Evolutionary conservation across 2,797 vertebrate species (phyloP).

Genomic region (Melanotaenia maccullochi): DNA sequence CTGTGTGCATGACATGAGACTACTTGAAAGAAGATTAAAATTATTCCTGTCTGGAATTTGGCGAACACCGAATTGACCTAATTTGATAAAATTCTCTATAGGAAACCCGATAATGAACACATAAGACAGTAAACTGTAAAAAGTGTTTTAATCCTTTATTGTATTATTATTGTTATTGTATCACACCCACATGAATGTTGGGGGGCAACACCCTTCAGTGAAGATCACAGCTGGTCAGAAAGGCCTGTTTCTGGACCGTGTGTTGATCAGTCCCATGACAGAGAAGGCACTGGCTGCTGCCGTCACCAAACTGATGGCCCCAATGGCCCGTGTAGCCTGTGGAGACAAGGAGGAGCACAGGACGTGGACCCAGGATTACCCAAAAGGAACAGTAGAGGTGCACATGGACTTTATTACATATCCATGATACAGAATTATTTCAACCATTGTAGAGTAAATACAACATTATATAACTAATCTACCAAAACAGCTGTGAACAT

Average conservation of each 20-base stretch:
- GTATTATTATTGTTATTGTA: not conserved
- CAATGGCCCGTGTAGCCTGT: slow-evolving; percentile 84
- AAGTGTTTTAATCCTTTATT: slow-evolving; percentile 25
- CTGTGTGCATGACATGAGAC: no score
- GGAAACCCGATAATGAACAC: slow-evolving; percentile 1
- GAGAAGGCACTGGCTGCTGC: slow-evolving; percentile 86
- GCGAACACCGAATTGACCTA: no score
- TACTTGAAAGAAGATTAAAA: no score
- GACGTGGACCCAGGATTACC: slow-evolving; percentile 17
- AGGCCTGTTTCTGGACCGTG: slow-evolving; percentile 84
- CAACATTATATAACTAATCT: not conserved
- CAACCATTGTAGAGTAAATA: not conserved
- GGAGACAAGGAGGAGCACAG: slow-evolving; percentile 46
- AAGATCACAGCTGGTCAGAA: slow-evolving; percentile 71
- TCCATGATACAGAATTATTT: not conserved
- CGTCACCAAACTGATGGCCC: slow-evolving; percentile 85
- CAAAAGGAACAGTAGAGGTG: not conserved
- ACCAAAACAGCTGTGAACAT: not conserved
- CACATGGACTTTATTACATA: slow-evolving; percentile 3
- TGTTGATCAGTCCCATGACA: slow-evolving; percentile 84
- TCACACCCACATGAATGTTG: slow-evolving; percentile 46
- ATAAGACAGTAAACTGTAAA: not conserved
- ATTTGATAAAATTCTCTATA: not conserved
- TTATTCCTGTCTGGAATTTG: no score
- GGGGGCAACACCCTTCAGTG: slow-evolving; percentile 37